These are phyloP conservation scores for Unio pictorum DNA, from an alignment of 2,888 invertebrate genomes.

Conservation along the genomic window DNA sequence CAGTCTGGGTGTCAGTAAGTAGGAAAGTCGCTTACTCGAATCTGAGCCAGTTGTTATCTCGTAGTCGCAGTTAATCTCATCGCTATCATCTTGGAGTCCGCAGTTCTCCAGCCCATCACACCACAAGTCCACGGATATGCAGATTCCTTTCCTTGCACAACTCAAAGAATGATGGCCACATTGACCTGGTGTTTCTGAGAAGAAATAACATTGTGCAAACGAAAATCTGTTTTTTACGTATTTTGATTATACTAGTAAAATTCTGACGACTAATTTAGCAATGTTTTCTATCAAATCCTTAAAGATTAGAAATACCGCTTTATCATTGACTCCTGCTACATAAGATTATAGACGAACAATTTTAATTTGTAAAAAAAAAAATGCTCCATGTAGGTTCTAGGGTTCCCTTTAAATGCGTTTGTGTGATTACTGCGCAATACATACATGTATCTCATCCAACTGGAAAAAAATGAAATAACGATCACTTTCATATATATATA, in stretches of 20 bases:
- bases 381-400: too few species aligned
- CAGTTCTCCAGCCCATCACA: conserved; percentile 55
- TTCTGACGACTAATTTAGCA: not conserved
- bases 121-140: conserved; percentile 40
- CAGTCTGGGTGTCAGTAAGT: conserved; percentile 25
- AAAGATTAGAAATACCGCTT: too few species aligned
- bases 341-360: too few species aligned
- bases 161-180: conserved; percentile 34
- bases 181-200: conserved; percentile 28
- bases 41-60: conserved; percentile 19
- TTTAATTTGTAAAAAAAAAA: too few species aligned
- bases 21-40: not conserved
- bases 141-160: conserved; percentile 39
- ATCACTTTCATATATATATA: too few species aligned
- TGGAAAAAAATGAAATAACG: too few species aligned
- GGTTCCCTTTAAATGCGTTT: too few species aligned
- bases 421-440: too few species aligned
- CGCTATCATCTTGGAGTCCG: conserved; percentile 45
- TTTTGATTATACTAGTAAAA: not conserved
- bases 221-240: not conserved
- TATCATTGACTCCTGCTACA: too few species aligned
- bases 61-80: conserved; percentile 45
- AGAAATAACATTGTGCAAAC: not conserved
- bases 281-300: too few species aligned
- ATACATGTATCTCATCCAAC: too few species aligned